Conservation (phyloP, 2,113 vertebrate genomes). For the Corvus cornix region DNA sequence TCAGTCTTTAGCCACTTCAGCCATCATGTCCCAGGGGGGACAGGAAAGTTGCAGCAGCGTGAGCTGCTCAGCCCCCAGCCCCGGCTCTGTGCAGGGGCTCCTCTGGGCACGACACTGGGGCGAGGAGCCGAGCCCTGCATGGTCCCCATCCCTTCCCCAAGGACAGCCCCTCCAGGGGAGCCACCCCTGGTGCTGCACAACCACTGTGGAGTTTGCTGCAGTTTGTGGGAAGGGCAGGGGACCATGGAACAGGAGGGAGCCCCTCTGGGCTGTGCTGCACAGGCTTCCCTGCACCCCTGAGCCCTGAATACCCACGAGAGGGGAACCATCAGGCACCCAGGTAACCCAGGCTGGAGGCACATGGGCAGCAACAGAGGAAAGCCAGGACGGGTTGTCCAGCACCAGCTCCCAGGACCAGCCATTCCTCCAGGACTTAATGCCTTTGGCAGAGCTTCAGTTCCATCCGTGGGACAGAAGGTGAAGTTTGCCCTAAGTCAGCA, state of each 20-base stretch:
- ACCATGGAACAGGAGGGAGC: background rate
- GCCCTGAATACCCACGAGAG: accelerated
- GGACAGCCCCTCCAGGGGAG: background rate
- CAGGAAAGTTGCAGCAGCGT: accelerated
- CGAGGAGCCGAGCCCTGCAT: accelerated
- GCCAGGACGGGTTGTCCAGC: background rate
- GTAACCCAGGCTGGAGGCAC: background rate
- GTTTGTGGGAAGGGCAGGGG: background rate
- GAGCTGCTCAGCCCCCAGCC: background rate
- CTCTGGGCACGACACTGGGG: accelerated
- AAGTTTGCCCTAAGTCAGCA: background rate
- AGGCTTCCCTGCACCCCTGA: background rate
- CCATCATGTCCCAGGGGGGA: background rate
- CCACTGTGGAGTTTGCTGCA: background rate
- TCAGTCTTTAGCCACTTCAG: background rate
- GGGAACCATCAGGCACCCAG: background rate
- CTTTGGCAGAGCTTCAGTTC: background rate
- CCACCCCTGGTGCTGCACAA: background rate
- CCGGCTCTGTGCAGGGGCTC: background rate
- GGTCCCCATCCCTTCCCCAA: background rate
- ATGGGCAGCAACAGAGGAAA: background rate
- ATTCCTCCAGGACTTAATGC: background rate
- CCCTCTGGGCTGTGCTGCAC: accelerated
- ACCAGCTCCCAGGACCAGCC: background rate
- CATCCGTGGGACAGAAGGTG: background rate